Evolutionary conservation across 2,113 vertebrate species (phyloP).

Genomic region (Ibidorhyncha struthersii): DNA sequence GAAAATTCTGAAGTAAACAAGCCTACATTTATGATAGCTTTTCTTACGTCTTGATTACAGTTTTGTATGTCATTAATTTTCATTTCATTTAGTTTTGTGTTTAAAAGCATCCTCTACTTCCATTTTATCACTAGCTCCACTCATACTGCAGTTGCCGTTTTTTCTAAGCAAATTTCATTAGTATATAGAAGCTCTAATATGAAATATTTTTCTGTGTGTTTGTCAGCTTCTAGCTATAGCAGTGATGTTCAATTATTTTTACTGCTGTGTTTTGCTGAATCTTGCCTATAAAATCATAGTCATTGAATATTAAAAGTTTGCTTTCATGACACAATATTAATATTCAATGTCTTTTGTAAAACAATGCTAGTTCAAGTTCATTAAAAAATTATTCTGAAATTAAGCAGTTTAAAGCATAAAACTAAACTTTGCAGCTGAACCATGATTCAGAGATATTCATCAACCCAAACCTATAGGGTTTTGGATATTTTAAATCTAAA

Average conservation of each 20-base stretch:
- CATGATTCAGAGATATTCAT: background rate
- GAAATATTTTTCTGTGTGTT: background rate
- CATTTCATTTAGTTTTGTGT: conserved; percentile 1
- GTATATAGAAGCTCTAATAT: background rate
- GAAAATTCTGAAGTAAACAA: background rate
- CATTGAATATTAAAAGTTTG: background rate
- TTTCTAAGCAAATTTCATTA: background rate
- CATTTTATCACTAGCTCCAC: background rate
- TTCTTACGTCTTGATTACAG: conserved; percentile 11
- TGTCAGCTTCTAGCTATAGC: background rate
- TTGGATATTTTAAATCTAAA: background rate
- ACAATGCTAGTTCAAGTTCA: background rate
- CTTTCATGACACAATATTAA: background rate
- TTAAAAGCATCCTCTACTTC: background rate
- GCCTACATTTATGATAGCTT: background rate
- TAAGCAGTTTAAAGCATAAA: background rate
- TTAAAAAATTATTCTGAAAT: background rate
- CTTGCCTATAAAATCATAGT: background rate
- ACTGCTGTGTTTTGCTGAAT: conserved; percentile 7
- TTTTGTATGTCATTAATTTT: background rate
- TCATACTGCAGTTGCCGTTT: background rate
- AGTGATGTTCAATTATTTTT: background rate
- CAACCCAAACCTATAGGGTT: background rate
- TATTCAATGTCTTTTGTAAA: background rate
- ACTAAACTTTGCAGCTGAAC: background rate